Evolutionary conservation across 2,888 invertebrate species (phyloP).

Genomic region (Pristionchus exspectatus): DNA sequence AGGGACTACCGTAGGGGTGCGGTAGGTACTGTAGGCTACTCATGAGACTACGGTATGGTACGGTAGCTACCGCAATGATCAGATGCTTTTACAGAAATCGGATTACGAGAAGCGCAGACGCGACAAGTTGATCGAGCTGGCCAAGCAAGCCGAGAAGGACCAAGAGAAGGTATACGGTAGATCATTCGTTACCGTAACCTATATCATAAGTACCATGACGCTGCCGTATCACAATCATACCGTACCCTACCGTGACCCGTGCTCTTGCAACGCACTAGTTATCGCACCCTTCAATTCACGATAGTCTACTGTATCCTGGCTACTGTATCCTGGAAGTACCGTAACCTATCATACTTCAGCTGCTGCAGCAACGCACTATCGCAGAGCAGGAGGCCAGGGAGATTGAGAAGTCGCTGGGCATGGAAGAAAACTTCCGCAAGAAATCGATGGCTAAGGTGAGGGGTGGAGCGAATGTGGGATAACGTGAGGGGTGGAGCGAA

Average conservation of each 20-base stretch:
- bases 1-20: too few relatives aligned
- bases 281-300: background rate
- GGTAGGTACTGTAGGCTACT: background rate
- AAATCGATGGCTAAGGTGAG: constrained; percentile 39
- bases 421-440: background rate
- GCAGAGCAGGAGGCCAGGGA: background rate
- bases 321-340: background rate
- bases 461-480: background rate
- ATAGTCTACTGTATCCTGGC: background rate
- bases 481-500: background rate
- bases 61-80: background rate
- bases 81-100: background rate
- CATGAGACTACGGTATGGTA: background rate
- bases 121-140: constrained; percentile 11
- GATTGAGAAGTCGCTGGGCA: background rate
- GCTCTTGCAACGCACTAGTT: too few relatives aligned
- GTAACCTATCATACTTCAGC: background rate
- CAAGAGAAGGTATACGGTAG: background rate
- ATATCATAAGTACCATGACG: too few relatives aligned
- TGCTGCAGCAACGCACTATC: background rate
- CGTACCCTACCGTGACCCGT: too few relatives aligned
- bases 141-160: constrained; percentile 12
- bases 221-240: too few relatives aligned
- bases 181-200: too few relatives aligned
- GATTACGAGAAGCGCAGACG: constrained; percentile 11